A percentile compares a stretch with the other conserved stretches of the same genome.
These are phyloP conservation scores for Drosophila parabipectinata DNA, from an alignment of 1,140 invertebrate species.

Conservation along the genomic window DNA sequence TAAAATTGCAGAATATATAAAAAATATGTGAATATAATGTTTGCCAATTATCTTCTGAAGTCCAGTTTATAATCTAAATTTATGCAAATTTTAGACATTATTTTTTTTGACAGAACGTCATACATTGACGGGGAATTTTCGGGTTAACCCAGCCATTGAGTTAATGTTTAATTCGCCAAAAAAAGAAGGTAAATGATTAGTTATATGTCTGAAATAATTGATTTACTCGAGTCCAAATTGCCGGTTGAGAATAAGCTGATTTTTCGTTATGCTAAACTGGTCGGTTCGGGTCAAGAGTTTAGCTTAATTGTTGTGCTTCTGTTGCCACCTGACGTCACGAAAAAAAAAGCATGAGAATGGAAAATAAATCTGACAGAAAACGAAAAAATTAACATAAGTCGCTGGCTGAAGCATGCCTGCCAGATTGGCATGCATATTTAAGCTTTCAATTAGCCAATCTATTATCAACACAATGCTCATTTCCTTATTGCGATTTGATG, in stretches of 20 bases:
- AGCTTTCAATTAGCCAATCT: constrained; percentile 37
- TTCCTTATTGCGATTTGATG: constrained; percentile 10
- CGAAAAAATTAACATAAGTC: constrained; percentile 27
- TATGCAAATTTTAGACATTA: constrained; percentile 8
- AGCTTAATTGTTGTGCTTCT: constrained; percentile 15
- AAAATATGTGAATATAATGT: neutral
- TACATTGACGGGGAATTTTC: neutral
- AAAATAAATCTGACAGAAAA: constrained; percentile 28
- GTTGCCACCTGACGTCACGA: constrained; percentile 33
- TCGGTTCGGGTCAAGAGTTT: constrained; percentile 24
- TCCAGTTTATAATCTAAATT: constrained; percentile 1
- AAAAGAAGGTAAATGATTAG: constrained; percentile 5
- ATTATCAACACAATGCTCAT: neutral
- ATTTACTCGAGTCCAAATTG: constrained; percentile 10
- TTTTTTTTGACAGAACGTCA: neutral
- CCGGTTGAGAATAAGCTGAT: neutral
- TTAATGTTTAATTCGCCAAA: neutral
- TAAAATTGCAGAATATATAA: neutral
- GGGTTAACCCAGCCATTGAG: neutral
- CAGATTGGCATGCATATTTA: constrained; percentile 16
- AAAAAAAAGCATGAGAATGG: constrained; percentile 3
- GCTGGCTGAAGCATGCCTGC: neutral
- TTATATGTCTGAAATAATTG: constrained; percentile 16
- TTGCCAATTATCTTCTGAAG: neutral
- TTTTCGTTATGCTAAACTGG: constrained; percentile 13